A percentile compares a stretch with the other conserved stretches of the same genome.
phyloP scores from a whole-genome alignment of 2,888 invertebrate species.

The Phengaris arion region DNA sequence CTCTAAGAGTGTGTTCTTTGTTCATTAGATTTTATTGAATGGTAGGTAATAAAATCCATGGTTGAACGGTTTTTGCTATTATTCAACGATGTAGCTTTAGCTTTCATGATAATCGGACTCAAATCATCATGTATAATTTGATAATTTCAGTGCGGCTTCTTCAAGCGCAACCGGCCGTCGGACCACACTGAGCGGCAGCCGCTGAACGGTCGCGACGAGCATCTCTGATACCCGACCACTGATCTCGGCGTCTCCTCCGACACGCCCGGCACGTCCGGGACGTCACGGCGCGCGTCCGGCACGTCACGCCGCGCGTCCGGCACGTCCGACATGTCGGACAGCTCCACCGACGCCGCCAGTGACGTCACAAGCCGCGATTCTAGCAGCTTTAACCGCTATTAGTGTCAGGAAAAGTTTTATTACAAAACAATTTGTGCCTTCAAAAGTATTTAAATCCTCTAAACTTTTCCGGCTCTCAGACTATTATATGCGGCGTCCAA shows the following conservation, averaged over 20 bases:
- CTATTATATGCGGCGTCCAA: background rate
- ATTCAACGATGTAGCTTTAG: no score
- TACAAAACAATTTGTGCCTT: background rate
- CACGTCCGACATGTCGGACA: constrained; percentile 45
- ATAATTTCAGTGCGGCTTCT: constrained; percentile 89
- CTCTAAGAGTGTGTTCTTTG: no score
- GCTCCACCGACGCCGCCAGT: constrained; percentile 69
- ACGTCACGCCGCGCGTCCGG: constrained; percentile 42
- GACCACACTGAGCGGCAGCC: constrained; percentile 91
- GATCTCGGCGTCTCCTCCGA: constrained; percentile 56
- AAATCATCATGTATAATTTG: background rate
- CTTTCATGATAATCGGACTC: no score
- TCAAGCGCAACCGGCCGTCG: constrained; percentile 92
- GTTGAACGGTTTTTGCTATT: no score
- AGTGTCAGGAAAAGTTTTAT: constrained; percentile 39
- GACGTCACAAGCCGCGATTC: constrained; percentile 73
- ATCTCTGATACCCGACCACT: constrained; percentile 80
- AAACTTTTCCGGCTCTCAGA: background rate
- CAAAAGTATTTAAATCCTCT: background rate
- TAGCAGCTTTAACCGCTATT: constrained; percentile 68
- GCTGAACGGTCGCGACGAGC: constrained; percentile 89
- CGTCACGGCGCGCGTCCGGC: constrained; percentile 41
- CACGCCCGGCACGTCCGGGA: constrained; percentile 45
- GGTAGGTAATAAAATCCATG: no score
- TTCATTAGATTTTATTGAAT: no score